Evolutionary conservation across 2,888 invertebrate species (phyloP).

Genomic region (Scaptomyza flava): DNA sequence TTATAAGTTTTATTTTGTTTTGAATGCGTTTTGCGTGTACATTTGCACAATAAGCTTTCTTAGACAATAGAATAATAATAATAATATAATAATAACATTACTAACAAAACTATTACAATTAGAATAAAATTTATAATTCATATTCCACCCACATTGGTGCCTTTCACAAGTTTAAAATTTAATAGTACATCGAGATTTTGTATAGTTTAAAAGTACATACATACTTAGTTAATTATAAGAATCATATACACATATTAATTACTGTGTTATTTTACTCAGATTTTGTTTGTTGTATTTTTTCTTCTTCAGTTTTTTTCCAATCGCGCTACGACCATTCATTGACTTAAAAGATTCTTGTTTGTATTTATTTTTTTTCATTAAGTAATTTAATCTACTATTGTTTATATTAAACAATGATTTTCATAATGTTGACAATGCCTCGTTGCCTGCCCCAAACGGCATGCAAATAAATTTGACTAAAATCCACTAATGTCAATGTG

Average conservation of each 20-base stretch:
- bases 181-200: constrained; percentile 79
- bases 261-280: constrained; percentile 21
- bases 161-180: constrained; percentile 71
- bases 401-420: constrained; percentile 53
- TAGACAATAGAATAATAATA: constrained; percentile 69
- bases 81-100: constrained; percentile 81
- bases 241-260: constrained; percentile 50
- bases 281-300: constrained; percentile 16
- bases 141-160: constrained; percentile 59
- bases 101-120: constrained; percentile 81
- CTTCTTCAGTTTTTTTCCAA: constrained; percentile 29
- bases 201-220: constrained; percentile 72
- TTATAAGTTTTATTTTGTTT: constrained; percentile 73
- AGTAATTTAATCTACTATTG: constrained; percentile 61
- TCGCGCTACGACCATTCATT: constrained; percentile 38
- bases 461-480: constrained; percentile 74
- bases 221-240: constrained; percentile 55
- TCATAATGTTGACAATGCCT: constrained; percentile 45
- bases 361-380: constrained; percentile 2
- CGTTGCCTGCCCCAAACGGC: constrained; percentile 10
- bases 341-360: constrained; percentile 55
- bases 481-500: constrained; percentile 73
- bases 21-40: constrained; percentile 78
- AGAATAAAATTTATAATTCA: constrained; percentile 76
- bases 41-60: constrained; percentile 77